A percentile compares a stretch with the other conserved stretches of the same genome.
Evolutionary conservation across 2,888 invertebrate species (phyloP).

Genomic region (Drosophila anomelani): DNA sequence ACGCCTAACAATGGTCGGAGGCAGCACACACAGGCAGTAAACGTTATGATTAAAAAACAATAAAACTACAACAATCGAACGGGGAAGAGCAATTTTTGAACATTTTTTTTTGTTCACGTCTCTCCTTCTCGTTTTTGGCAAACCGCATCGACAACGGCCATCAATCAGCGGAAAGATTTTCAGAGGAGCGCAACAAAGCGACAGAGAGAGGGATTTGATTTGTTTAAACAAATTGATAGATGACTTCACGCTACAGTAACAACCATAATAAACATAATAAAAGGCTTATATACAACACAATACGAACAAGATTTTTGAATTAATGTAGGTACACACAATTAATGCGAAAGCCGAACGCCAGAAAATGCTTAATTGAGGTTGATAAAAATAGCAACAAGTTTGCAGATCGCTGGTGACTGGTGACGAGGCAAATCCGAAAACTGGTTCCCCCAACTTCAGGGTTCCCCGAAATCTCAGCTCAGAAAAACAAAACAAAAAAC

Average conservation of each 20-base stretch:
- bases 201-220: constrained; percentile 55
- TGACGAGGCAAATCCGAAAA: constrained; percentile 33
- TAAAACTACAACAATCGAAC: constrained; percentile 50
- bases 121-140: constrained; percentile 40
- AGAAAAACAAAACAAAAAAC: not conserved
- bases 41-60: constrained; percentile 77
- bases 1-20: constrained; percentile 55
- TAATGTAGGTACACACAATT: constrained; percentile 51
- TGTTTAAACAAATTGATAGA: constrained; percentile 65
- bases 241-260: constrained; percentile 69
- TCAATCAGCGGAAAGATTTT: constrained; percentile 62
- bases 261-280: constrained; percentile 35
- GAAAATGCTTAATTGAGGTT: constrained; percentile 20
- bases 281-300: constrained; percentile 37
- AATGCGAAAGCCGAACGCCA: constrained; percentile 38
- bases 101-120: constrained; percentile 2
- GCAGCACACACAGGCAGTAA: constrained; percentile 63
- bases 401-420: constrained; percentile 11
- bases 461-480: constrained; percentile 15
- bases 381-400: constrained; percentile 45
- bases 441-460: constrained; percentile 37
- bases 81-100: constrained; percentile 37
- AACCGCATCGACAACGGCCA: constrained; percentile 51
- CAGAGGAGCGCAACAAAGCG: not conserved
- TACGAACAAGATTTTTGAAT: constrained; percentile 60